Evolutionary conservation across 2,113 vertebrate genomes (phyloP).

Genomic region (Oncorhynchus masou): DNA sequence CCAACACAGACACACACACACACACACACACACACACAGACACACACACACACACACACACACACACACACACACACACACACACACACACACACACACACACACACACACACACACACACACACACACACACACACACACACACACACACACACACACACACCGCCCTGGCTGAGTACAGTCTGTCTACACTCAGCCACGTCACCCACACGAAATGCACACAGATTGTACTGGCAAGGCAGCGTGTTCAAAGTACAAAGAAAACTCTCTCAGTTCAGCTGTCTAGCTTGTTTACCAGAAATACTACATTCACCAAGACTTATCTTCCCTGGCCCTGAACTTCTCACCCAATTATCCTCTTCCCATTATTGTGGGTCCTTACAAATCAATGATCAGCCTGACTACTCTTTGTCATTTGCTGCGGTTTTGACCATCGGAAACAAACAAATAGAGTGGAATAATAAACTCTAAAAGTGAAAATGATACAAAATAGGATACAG

Average conservation of each 20-base stretch:
- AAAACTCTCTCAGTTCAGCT: not conserved
- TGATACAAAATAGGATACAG: too few species aligned
- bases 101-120: not conserved
- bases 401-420: too few species aligned
- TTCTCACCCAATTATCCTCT: too few species aligned
- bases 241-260: not conserved
- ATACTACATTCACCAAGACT: not conserved
- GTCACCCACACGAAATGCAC: constrained; percentile 13
- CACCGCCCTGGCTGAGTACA: not conserved
- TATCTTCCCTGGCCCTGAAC: not conserved
- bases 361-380: too few species aligned
- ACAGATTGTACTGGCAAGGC: constrained; percentile 23
- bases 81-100: not conserved
- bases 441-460: too few species aligned
- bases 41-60: too few species aligned
- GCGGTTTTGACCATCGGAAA: too few species aligned
- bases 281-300: not conserved
- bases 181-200: constrained; percentile 1
- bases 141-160: constrained; percentile 4
- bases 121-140: not conserved
- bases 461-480: too few species aligned
- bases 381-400: not conserved
- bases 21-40: not conserved
- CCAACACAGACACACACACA: not conserved
- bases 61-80: not conserved